phyloP scores from a whole-genome alignment of 1,140 invertebrate genomes.

The Archivesica marissinica region DNA sequence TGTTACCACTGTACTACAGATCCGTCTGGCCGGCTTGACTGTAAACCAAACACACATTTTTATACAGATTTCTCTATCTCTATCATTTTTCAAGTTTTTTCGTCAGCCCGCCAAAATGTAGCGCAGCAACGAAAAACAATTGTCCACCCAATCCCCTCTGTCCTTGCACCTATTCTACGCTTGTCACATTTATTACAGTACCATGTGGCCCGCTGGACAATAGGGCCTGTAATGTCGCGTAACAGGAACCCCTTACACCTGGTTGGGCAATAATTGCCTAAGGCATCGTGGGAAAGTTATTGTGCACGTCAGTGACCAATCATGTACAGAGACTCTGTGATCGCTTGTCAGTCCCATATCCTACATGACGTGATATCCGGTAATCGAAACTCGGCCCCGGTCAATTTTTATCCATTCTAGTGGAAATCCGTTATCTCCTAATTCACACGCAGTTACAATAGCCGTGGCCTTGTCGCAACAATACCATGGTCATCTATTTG shows the following conservation, averaged over 20 bases:
- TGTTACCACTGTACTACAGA: too few species aligned
- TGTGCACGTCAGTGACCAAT: slow-evolving; percentile 18
- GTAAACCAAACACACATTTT: too few species aligned
- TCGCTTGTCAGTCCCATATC: slow-evolving; percentile 9
- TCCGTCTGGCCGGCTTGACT: too few species aligned
- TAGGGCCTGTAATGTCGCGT: slow-evolving; percentile 38
- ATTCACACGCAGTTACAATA: slow-evolving; percentile 43
- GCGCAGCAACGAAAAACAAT: background rate
- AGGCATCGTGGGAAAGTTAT: slow-evolving; percentile 48
- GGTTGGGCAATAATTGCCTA: slow-evolving; percentile 44
- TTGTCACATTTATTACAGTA: slow-evolving; percentile 30
- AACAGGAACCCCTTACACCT: slow-evolving; percentile 43
- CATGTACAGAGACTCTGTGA: slow-evolving; percentile 7
- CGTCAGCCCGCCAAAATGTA: slow-evolving; percentile 1
- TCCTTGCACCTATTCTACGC: background rate
- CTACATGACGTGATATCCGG: slow-evolving; percentile 37
- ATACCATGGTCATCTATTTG: slow-evolving; percentile 44
- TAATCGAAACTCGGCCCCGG: background rate
- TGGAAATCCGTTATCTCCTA: slow-evolving; percentile 39
- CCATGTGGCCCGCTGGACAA: slow-evolving; percentile 30
- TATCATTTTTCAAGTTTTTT: background rate
- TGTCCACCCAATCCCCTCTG: background rate
- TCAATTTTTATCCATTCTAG: slow-evolving; percentile 37
- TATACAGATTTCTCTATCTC: background rate
- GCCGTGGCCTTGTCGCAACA: background rate